Conservation (phyloP, 1,140 invertebrate genomes). For the Zaprionus tsacasi region DNA sequence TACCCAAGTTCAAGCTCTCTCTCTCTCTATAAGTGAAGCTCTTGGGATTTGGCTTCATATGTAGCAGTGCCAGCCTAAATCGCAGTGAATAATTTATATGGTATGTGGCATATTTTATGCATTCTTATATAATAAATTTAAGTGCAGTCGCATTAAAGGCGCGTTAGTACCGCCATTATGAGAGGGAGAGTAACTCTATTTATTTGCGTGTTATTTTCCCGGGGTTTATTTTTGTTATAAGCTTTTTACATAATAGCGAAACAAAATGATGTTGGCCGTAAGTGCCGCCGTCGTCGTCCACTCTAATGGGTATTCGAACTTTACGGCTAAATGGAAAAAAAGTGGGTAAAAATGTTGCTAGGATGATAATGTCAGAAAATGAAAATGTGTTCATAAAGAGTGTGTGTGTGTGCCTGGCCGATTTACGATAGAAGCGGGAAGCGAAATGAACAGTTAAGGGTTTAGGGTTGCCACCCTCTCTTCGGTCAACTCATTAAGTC, state of each 20-base stretch:
- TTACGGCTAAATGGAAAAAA: slow-evolving; percentile 40
- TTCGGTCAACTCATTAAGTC: slow-evolving; percentile 39
- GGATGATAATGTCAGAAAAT: slow-evolving; percentile 32
- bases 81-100: slow-evolving; percentile 64
- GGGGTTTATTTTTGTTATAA: slow-evolving; percentile 49
- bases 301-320: slow-evolving; percentile 56
- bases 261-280: slow-evolving; percentile 60
- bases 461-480: slow-evolving; percentile 2
- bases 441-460: slow-evolving; percentile 2
- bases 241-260: slow-evolving; percentile 56
- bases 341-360: slow-evolving; percentile 7
- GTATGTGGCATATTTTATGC: slow-evolving; percentile 62
- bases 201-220: slow-evolving; percentile 15
- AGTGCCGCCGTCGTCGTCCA: slow-evolving; percentile 47
- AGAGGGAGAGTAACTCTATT: slow-evolving; percentile 55
- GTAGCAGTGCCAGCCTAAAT: slow-evolving; percentile 50
- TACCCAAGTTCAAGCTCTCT: neutral
- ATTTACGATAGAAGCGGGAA: slow-evolving; percentile 52
- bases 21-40: neutral
- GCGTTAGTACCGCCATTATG: slow-evolving; percentile 59
- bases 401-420: slow-evolving; percentile 25
- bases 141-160: slow-evolving; percentile 68
- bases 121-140: slow-evolving; percentile 75
- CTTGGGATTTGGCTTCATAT: neutral
- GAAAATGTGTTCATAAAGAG: slow-evolving; percentile 72